Evolutionary conservation across 2,797 vertebrate genomes (phyloP).

Genomic region (Myoxocephalus aenaeus): DNA sequence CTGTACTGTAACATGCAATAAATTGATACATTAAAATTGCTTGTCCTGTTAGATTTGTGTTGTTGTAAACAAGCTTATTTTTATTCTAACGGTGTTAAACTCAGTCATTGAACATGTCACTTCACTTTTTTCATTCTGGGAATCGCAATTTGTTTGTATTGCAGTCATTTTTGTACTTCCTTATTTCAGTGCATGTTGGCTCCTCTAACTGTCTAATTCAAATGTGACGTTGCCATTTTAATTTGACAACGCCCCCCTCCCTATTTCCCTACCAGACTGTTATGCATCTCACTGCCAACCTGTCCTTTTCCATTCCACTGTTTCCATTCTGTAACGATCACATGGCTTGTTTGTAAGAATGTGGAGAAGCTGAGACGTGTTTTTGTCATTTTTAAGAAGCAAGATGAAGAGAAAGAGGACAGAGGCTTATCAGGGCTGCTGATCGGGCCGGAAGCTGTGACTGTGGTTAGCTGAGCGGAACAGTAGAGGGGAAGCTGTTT

Average conservation of each 20-base stretch:
- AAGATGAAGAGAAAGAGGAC: background rate
- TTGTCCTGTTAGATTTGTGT: background rate
- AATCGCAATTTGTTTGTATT: conserved; percentile 33
- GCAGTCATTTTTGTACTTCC: conserved; percentile 59
- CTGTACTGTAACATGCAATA: conserved; percentile 96
- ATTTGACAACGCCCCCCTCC: too few species aligned
- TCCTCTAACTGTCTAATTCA: conserved; percentile 11
- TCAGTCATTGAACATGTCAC: background rate
- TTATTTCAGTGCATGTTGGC: conserved; percentile 29
- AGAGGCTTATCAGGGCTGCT: conserved; percentile 3
- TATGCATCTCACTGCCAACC: background rate
- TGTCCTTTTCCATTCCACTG: background rate
- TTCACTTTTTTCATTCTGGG: conserved; percentile 60
- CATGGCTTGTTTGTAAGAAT: background rate
- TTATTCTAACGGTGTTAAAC: background rate
- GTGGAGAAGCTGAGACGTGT: background rate
- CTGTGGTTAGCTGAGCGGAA: conserved; percentile 75
- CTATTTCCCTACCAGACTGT: background rate
- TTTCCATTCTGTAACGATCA: background rate
- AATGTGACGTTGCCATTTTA: background rate
- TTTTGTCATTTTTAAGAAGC: background rate
- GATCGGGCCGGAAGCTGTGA: conserved; percentile 72
- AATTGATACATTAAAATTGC: conserved; percentile 87
- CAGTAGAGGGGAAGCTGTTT: conserved; percentile 71
- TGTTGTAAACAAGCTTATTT: background rate